These are phyloP conservation scores for Prinia subflava DNA, from an alignment of 2,113 vertebrate species.

Conservation along the genomic window DNA sequence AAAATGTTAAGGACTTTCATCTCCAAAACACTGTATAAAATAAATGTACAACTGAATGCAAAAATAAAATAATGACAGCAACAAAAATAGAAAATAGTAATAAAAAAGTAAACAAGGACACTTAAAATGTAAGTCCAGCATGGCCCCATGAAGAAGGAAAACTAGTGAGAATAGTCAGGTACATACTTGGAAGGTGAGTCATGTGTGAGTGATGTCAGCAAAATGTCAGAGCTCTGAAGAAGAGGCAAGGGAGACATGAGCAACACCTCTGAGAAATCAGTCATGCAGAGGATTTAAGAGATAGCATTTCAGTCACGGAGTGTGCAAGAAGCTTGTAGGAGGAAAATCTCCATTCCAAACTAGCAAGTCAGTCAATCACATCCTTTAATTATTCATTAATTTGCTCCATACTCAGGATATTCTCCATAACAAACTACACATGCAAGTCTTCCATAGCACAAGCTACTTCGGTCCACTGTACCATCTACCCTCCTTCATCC, in stretches of 20 bases:
- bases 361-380: not conserved
- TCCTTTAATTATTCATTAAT: not conserved
- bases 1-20: constrained; percentile 63
- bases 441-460: not conserved
- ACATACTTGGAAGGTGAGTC: not conserved
- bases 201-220: not conserved
- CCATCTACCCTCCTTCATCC: not conserved
- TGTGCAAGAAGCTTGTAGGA: not conserved
- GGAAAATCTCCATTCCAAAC: not conserved
- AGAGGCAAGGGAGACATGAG: not conserved
- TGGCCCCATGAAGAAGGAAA: not conserved
- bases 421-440: not conserved
- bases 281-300: not conserved
- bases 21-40: constrained; percentile 5
- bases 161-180: not conserved
- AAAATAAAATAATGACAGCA: constrained; percentile 53
- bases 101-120: not conserved
- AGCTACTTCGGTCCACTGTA: not conserved
- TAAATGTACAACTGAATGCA: constrained; percentile 17
- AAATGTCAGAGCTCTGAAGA: not conserved
- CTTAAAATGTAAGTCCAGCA: not conserved
- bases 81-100: constrained; percentile 49
- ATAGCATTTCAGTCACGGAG: not conserved
- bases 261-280: not conserved
- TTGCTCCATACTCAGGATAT: not conserved